Evolutionary conservation across 2,888 invertebrate species (phyloP).

Genomic region (Drosophila neutralis): DNA sequence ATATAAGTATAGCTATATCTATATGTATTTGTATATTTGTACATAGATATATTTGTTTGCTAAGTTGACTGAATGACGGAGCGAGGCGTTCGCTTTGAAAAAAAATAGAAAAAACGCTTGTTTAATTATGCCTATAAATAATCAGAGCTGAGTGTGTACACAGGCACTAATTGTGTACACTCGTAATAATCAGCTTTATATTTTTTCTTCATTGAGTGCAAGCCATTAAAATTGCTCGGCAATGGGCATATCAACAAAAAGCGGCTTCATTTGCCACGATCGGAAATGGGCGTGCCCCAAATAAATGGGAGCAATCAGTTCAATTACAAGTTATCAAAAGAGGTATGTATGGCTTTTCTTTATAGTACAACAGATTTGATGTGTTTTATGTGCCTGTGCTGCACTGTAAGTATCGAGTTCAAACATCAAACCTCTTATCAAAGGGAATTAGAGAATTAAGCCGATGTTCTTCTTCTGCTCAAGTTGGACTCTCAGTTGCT

Average conservation of each 20-base stretch:
- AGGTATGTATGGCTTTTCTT: neutral
- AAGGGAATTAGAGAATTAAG: neutral
- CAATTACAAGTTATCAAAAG: conserved; percentile 7
- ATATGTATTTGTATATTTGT: conserved; percentile 1
- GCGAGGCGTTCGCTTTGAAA: conserved; percentile 35
- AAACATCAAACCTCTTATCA: neutral
- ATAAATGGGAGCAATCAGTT: conserved; percentile 16
- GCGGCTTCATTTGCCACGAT: conserved; percentile 16
- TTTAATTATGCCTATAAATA: conserved; percentile 78
- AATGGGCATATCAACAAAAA: conserved; percentile 44
- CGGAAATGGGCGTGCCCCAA: conserved; percentile 46
- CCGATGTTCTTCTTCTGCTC: neutral
- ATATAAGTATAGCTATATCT: conserved; percentile 9
- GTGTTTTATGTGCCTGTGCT: neutral
- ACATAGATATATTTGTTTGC: conserved; percentile 3
- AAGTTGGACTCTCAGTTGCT: neutral
- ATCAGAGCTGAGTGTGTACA: conserved; percentile 65
- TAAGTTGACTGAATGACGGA: conserved; percentile 45
- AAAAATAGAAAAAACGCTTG: conserved; percentile 50
- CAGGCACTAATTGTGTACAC: conserved; percentile 65
- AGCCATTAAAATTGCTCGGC: conserved; percentile 59
- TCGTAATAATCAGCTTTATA: conserved; percentile 61
- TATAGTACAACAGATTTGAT: neutral
- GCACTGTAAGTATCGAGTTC: neutral
- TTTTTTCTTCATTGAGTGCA: conserved; percentile 48